Percentiles rank a stretch among this genome's conserved stretches.
Evolutionary conservation across 1,140 invertebrate genomes (phyloP).

Genomic region (Orussus abietinus): DNA sequence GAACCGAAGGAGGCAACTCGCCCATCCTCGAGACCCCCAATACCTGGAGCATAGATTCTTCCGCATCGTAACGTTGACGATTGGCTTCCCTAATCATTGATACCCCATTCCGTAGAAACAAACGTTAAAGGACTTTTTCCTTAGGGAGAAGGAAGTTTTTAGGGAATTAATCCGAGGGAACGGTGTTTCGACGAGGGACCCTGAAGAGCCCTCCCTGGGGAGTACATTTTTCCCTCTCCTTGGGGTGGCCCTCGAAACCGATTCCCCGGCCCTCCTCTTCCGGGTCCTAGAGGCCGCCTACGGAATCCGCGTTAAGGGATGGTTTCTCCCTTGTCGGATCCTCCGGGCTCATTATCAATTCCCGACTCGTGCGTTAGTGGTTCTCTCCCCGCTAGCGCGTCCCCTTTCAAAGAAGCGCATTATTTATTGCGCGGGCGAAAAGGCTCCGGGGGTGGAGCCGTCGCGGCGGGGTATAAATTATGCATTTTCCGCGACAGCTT

Average conservation of each 20-base stretch:
- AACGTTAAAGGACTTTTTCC: too few relatives aligned
- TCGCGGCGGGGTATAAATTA: conserved; percentile 43
- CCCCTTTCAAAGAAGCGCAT: conserved; percentile 19
- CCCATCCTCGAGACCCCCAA: too few relatives aligned
- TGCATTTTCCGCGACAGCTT: conserved; percentile 44
- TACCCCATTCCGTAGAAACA: too few relatives aligned
- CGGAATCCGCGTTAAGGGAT: background rate
- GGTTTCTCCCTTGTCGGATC: conserved; percentile 11
- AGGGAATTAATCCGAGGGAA: too few relatives aligned
- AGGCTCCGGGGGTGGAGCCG: conserved; percentile 22
- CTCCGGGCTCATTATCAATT: conserved; percentile 20
- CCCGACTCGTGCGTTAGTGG: conserved; percentile 12
- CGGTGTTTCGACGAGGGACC: too few relatives aligned
- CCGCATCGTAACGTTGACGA: too few relatives aligned
- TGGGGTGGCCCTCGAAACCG: too few relatives aligned
- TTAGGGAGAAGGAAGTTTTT: too few relatives aligned
- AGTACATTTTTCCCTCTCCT: conserved; percentile 17
- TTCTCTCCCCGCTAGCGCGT: background rate
- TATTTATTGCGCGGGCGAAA: conserved; percentile 29
- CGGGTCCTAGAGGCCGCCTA: background rate
- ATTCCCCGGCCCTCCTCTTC: too few relatives aligned
- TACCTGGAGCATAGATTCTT: too few relatives aligned
- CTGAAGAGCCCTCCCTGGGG: conserved; percentile 14
- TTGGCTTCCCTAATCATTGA: too few relatives aligned
- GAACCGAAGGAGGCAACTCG: too few relatives aligned